Evolutionary conservation across 1,140 invertebrate species (phyloP), one percentile per base, ranked within the genome.

Genomic region (Halictus rubicundus): DNA sequence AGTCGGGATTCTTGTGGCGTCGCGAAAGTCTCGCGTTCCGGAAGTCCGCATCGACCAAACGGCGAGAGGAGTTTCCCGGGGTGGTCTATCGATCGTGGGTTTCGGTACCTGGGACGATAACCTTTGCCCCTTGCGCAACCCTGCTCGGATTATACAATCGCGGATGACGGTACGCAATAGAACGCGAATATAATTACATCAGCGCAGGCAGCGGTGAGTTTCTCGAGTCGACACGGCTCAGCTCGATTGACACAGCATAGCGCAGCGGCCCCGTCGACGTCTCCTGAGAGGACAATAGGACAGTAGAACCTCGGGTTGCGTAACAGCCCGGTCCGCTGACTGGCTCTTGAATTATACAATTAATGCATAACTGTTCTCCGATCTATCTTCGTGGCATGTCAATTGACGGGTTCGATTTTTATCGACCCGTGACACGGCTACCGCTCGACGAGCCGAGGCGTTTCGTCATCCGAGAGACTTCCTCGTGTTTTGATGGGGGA

Each of bases 241-340:
- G 23, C 63, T 72, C 70, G 49, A 78, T 57, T 66, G 79, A 63
- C 72, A 73, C 32, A 32, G 32, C 32, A 32, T 32, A 32, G 32
- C 65, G 32, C 65, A 70, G 14, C 61, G 42, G 68, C 69, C 75
- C 79, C 42, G 42, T 46, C 42, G 42, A 49, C 19, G 60, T 78
- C 59, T 60, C 25, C 46, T 32, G 21, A 12, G 66, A 78, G 54
- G 84, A 86, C 84, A 86, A 86, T 86, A 25, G 75, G 65, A 54
- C 32, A 27, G 80, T 42, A 21, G 75, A 61, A 32, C 60, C 66
- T 21, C 12, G 16, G 39, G 71, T 78, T 68, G 12, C 76, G 69
- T 23, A 78, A 78, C 49, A 19, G 10, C 49, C 6, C 32, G 6
- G n/a, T 19, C 32, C 27, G 61, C 23, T 25, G 64, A 14, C 39